phyloP scores from a whole-genome alignment of 2,797 vertebrate genomes.

The Danionella dracula region DNA sequence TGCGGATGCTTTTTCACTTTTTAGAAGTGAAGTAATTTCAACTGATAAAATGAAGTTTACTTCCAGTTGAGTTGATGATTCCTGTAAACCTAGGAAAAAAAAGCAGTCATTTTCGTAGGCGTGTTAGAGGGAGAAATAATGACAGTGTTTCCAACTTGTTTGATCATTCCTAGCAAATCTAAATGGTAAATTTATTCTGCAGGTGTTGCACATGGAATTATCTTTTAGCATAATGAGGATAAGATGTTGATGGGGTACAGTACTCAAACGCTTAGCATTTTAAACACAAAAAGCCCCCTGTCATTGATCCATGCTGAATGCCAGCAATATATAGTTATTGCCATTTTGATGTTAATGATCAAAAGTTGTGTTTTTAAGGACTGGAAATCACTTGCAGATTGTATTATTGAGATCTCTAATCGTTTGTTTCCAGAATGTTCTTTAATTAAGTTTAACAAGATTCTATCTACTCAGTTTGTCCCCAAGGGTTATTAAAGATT shows the following conservation, averaged over 20 bases:
- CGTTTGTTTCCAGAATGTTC: too few relatives aligned
- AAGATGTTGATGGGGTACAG: slow-evolving; percentile 73
- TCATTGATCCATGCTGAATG: slow-evolving; percentile 13
- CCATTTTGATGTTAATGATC: slow-evolving; percentile 13
- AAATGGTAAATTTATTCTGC: slow-evolving; percentile 81
- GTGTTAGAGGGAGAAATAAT: slow-evolving; percentile 78
- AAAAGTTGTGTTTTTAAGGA: not conserved
- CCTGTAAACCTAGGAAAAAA: slow-evolving; percentile 60
- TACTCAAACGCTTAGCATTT: slow-evolving; percentile 68
- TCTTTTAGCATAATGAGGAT: slow-evolving; percentile 76
- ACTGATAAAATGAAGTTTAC: slow-evolving; percentile 78
- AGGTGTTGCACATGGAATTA: slow-evolving; percentile 80
- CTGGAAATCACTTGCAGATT: slow-evolving; percentile 18
- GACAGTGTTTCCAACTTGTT: slow-evolving; percentile 78
- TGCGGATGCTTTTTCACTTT: slow-evolving; percentile 54
- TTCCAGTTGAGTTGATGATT: slow-evolving; percentile 78
- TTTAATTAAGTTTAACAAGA: too few relatives aligned
- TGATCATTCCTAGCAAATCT: slow-evolving; percentile 79
- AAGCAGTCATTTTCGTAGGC: slow-evolving; percentile 50
- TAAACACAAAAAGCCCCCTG: slow-evolving; percentile 47
- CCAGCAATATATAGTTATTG: not conserved
- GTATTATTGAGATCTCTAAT: not conserved
- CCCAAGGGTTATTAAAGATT: too few relatives aligned
- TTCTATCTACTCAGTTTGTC: too few relatives aligned
- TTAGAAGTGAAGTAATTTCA: slow-evolving; percentile 74